Evolutionary conservation across 2,113 vertebrate genomes (phyloP).

Genomic region (Platycercus adscitus): DNA sequence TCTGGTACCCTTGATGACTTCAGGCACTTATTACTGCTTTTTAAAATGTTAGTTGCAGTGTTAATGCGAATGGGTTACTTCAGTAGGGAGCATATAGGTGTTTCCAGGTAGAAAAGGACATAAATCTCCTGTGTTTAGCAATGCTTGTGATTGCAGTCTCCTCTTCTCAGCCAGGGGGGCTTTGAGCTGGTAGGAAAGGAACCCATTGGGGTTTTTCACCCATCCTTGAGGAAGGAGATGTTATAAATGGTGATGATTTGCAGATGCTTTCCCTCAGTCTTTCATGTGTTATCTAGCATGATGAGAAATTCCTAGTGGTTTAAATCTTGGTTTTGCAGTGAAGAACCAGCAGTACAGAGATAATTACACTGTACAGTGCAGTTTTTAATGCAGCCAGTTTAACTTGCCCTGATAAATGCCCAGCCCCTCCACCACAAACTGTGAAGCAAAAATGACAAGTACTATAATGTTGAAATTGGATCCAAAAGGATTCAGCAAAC

Average conservation of each 20-base stretch:
- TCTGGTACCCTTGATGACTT: background rate
- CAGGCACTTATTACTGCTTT: background rate
- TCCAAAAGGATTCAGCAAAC: constrained; percentile 85
- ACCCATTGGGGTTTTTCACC: background rate
- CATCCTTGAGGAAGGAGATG: background rate
- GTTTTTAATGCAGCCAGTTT: constrained; percentile 15
- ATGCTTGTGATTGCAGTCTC: background rate
- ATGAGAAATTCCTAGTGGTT: background rate
- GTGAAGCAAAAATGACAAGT: constrained; percentile 58
- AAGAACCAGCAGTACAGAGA: background rate
- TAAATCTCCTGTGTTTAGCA: background rate
- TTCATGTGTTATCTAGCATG: background rate
- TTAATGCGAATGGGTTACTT: background rate
- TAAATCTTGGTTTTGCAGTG: background rate
- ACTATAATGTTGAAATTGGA: constrained; percentile 79
- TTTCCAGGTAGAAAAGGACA: background rate
- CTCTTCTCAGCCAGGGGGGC: background rate
- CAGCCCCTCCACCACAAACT: background rate
- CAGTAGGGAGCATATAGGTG: background rate
- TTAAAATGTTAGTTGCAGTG: background rate
- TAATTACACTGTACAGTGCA: background rate
- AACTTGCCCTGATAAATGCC: constrained; percentile 59
- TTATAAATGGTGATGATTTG: background rate
- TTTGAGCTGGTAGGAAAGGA: background rate
- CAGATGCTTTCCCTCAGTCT: background rate